Evolutionary conservation across 2,113 vertebrate genomes (phyloP).

Genomic region (Indri indri): DNA sequence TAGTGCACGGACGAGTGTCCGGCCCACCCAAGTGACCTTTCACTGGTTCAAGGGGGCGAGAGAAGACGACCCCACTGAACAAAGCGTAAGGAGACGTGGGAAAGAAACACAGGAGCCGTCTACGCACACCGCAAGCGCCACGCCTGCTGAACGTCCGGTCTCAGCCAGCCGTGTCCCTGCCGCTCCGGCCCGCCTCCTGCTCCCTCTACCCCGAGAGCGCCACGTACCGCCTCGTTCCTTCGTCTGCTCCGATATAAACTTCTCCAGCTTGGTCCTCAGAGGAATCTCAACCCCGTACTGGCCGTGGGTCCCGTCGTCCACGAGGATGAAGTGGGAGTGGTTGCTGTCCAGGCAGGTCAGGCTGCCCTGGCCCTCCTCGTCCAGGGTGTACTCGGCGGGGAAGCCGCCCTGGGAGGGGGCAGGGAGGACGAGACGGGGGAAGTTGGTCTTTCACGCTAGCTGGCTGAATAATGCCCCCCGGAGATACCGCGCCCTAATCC

Average conservation of each 20-base stretch:
- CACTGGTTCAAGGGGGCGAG: fast-evolving
- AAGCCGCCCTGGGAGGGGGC: slow-evolving; percentile 87
- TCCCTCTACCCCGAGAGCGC: fast-evolving
- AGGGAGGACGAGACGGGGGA: fast-evolving
- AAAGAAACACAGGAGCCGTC: fast-evolving
- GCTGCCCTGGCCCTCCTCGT: slow-evolving; percentile 89
- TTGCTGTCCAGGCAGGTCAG: slow-evolving; percentile 95
- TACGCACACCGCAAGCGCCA: fast-evolving
- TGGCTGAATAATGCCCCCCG: not conserved
- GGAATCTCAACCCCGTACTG: slow-evolving; percentile 89
- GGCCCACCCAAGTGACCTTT: not conserved
- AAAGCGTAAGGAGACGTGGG: fast-evolving
- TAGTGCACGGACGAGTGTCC: not conserved
- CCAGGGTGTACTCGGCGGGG: slow-evolving; percentile 90
- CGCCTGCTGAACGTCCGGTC: fast-evolving
- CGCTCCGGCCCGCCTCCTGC: fast-evolving
- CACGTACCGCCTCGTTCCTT: slow-evolving; percentile 85
- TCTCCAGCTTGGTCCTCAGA: slow-evolving; percentile 91
- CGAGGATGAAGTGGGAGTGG: slow-evolving; percentile 97
- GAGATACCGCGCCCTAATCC: not conserved
- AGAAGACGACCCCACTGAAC: fast-evolving
- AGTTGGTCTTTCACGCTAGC: fast-evolving
- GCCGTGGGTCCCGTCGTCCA: slow-evolving; percentile 94
- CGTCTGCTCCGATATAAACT: slow-evolving; percentile 90
- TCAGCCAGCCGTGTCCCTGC: fast-evolving